phyloP scores from a whole-genome alignment of 92 coral and sea anemone genomes.

The Epizoanthus ramosus region DNA sequence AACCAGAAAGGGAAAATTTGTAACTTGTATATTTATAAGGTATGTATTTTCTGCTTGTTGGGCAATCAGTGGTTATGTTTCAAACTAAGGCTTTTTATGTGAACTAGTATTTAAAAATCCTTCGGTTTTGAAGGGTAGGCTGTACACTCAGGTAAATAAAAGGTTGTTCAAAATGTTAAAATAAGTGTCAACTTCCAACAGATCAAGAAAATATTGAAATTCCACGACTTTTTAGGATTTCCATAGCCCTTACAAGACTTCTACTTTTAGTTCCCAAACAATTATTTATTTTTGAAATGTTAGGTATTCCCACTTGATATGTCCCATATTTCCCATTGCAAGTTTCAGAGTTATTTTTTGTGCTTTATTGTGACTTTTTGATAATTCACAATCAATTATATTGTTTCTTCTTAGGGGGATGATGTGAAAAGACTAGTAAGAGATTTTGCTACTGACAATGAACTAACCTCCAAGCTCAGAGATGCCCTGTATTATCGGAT shows the following conservation, averaged over 20 bases:
- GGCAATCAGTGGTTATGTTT: not conserved
- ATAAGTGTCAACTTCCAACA: too few species aligned
- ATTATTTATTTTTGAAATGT: too few species aligned
- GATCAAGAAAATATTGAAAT: too few species aligned
- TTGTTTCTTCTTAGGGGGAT: conserved; percentile 59
- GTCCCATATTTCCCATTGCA: too few species aligned
- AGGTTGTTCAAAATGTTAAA: too few species aligned
- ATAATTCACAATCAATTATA: not conserved
- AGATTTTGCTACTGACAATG: conserved; percentile 66
- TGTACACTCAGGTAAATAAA: too few species aligned
- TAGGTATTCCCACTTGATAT: too few species aligned
- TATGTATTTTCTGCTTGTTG: not conserved
- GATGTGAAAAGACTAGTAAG: conserved; percentile 63
- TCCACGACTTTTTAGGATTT: not conserved
- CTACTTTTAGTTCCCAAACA: too few species aligned
- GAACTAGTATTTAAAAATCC: not conserved
- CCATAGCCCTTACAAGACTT: not conserved
- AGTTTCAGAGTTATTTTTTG: not conserved
- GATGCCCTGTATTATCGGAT: conserved; percentile 72
- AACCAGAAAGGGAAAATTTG: conserved; percentile 63
- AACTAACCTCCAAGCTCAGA: conserved; percentile 64
- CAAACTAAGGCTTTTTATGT: not conserved
- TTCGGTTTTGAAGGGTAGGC: too few species aligned
- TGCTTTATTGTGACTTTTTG: not conserved
- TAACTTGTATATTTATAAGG: conserved; percentile 70